Base-by-base conservation (phyloP, 1,140 invertebrate species). In the Drosophila repleta region DNA sequence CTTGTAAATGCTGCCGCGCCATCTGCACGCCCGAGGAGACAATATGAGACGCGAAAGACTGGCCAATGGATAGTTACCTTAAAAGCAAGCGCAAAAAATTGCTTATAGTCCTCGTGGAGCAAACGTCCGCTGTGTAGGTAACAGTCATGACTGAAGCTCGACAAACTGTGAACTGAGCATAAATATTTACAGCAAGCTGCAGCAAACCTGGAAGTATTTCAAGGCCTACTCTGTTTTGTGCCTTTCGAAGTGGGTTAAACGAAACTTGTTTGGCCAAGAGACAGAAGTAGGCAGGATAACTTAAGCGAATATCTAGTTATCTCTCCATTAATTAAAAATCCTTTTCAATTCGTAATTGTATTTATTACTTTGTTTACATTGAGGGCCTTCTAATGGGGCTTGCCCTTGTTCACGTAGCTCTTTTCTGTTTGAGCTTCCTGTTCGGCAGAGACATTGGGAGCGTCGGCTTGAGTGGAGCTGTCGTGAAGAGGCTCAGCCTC, bases 1-100 rank as follows among this genome's bases (percentile, higher is more conserved):
- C 93, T 99, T 99, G 94, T 99, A 99, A 57, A 99, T 97, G 83
- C 97, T 99, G 37, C 97, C 98, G 78, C 95, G 94, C 98, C 98
- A 99, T 95, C 97, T 97, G 94, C 75, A 69, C 93, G 93, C n/a
- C n/a, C n/a, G n/a, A n/a, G n/a, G n/a, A n/a, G n/a, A n/a, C n/a
- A n/a, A n/a, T n/a, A n/a, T n/a, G n/a, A n/a, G n/a, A n/a, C n/a
- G n/a, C n/a, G n/a, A n/a, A n/a, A n/a, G n/a, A n/a, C n/a, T n/a
- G n/a, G n/a, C 4, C 41, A 6, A 55, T 8, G 17, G 8, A 24
- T 0, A 41, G 26, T 45, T 48, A 87, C 89, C 89, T 79, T 13
- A 55, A 17, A 8, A 90, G 24, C 5, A 90, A 13, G 0, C 70
- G 71, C 20, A 90, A 46, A 76, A 90, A 90, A 18, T 83, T 89